Percentiles rank a stretch among this genome's conserved stretches.
phyloP scores from a whole-genome alignment of 2,888 invertebrate genomes.

The Dysmachus trigonus region DNA sequence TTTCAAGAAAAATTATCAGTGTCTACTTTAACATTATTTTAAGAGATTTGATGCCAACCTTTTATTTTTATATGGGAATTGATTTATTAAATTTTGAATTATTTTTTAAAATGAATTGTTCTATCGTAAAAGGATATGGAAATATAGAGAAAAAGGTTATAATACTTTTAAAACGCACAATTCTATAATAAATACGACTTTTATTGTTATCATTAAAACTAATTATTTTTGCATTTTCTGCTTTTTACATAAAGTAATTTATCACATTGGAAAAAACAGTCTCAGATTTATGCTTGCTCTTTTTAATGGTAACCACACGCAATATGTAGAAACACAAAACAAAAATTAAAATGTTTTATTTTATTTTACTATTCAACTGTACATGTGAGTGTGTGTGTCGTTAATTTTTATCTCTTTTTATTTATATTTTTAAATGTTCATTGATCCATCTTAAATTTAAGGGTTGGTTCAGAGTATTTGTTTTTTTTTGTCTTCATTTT shows the following conservation, averaged over 20 bases:
- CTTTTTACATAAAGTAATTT: slow-evolving; percentile 38
- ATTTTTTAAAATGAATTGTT: background rate
- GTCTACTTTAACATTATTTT: too few species aligned
- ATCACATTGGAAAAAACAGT: slow-evolving; percentile 44
- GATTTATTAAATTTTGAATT: too few species aligned
- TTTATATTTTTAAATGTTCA: background rate
- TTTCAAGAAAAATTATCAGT: too few species aligned
- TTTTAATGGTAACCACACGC: slow-evolving; percentile 15
- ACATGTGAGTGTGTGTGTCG: background rate
- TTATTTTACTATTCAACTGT: background rate
- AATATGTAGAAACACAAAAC: background rate
- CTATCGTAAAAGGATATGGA: background rate
- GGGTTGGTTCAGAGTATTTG: background rate
- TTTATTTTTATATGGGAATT: too few species aligned
- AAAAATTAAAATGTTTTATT: too few species aligned
- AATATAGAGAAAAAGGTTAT: background rate
- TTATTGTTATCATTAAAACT: slow-evolving; percentile 23
- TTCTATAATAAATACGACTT: slow-evolving; percentile 32
- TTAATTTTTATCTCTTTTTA: background rate
- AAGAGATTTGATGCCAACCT: too few species aligned
- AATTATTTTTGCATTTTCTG: slow-evolving; percentile 22
- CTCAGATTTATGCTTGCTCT: slow-evolving; percentile 43
- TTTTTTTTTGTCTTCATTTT: too few species aligned
- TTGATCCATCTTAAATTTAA: background rate
- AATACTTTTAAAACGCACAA: background rate